A percentile compares a stretch with the other conserved stretches of the same genome.
phyloP scores from a whole-genome alignment of 1,140 invertebrate species.

The Nebria ingens region DNA sequence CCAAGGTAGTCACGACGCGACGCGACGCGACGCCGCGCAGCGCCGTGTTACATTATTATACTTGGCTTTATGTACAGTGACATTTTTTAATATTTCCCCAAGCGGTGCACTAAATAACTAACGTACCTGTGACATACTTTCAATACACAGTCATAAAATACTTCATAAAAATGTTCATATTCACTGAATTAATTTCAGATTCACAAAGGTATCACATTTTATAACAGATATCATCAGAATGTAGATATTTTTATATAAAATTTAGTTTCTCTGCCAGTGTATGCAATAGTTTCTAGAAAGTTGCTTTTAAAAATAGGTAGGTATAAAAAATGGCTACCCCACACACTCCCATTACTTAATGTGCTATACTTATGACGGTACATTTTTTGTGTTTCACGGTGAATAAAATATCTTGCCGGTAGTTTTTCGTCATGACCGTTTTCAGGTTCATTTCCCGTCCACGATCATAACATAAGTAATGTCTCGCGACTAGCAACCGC shows the following conservation, averaged over 20 bases:
- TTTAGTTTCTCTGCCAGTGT: not conserved
- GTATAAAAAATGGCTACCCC: too few relatives aligned
- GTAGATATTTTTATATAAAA: not conserved
- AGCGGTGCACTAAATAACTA: not conserved
- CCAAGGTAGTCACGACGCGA: too few relatives aligned
- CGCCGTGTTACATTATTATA: too few relatives aligned
- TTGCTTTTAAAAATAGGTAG: not conserved
- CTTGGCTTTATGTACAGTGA: too few relatives aligned
- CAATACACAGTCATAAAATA: not conserved
- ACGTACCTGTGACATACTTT: not conserved
- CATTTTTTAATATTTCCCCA: not conserved
- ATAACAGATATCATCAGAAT: too few relatives aligned
- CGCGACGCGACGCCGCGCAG: too few relatives aligned
- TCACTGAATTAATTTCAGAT: not conserved
- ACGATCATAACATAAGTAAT: too few relatives aligned
- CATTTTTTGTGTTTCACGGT: not conserved
- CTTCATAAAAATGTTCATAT: not conserved
- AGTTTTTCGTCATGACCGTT: not conserved
- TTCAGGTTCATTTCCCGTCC: slow-evolving; percentile 5
- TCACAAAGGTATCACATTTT: not conserved
- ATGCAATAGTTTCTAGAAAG: not conserved
- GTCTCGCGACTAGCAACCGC: too few relatives aligned
- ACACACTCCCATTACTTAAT: slow-evolving; percentile 8
- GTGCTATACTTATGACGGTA: not conserved
- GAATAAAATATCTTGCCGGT: not conserved